These are phyloP conservation scores for Labeo calbasu DNA, from an alignment of 2,797 vertebrate genomes.

Conservation along the genomic window DNA sequence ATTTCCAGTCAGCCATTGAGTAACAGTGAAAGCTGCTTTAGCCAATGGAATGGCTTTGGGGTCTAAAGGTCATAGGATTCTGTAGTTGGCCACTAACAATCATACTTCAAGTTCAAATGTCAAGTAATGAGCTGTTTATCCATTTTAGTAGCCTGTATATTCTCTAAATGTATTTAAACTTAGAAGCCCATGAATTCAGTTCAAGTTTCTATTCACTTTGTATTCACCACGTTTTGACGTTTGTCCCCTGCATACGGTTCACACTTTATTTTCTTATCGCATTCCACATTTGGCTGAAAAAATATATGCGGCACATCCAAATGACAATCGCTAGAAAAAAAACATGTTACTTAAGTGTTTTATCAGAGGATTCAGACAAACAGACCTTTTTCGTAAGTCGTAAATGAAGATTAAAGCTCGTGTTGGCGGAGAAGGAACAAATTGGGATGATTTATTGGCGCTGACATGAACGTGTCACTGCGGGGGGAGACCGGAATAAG, in stretches of 20 bases:
- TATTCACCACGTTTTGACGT: slow-evolving; percentile 69
- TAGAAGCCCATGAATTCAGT: neutral
- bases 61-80: neutral
- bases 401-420: slow-evolving; percentile 88
- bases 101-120: neutral
- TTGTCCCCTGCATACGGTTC: slow-evolving; percentile 82
- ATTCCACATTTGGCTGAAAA: slow-evolving; percentile 33
- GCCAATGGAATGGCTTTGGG: neutral
- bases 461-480: slow-evolving; percentile 81
- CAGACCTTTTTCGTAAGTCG: slow-evolving; percentile 76
- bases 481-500: slow-evolving; percentile 57
- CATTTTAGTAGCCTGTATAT: neutral
- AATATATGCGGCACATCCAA: slow-evolving; percentile 69
- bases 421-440: slow-evolving; percentile 83
- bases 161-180: neutral
- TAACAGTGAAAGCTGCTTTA: neutral
- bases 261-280: slow-evolving; percentile 75
- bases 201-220: neutral
- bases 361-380: slow-evolving; percentile 84
- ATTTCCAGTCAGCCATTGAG: neutral
- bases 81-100: neutral
- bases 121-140: neutral
- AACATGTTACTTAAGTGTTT: slow-evolving; percentile 86
- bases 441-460: slow-evolving; percentile 86
- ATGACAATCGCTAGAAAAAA: slow-evolving; percentile 75